Evolutionary conservation across 2,797 vertebrate genomes (phyloP).

Genomic region (Lagodon rhomboides): DNA sequence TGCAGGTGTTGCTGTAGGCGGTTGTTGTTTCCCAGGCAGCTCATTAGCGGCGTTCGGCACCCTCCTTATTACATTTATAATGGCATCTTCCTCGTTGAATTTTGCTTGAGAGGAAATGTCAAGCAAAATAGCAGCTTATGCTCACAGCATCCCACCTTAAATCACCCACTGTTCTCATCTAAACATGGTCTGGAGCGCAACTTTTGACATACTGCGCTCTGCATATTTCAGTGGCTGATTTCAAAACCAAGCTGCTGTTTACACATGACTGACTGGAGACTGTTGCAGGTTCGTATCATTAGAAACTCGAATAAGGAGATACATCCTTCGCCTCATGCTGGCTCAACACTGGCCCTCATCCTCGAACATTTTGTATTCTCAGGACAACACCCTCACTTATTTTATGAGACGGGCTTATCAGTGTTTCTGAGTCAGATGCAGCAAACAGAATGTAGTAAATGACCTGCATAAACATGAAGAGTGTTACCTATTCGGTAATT

Average conservation of each 20-base stretch:
- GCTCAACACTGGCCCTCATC: background rate
- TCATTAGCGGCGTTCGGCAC: conserved; percentile 64
- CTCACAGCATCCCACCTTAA: conserved; percentile 6
- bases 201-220: conserved; percentile 1
- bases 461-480: conserved; percentile 26
- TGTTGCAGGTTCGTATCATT: conserved; percentile 1
- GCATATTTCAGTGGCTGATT: conserved; percentile 31
- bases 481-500: conserved; percentile 26
- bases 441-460: conserved; percentile 39
- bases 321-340: background rate
- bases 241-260: conserved; percentile 22
- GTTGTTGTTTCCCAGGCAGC: conserved; percentile 66
- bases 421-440: conserved; percentile 13
- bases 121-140: conserved; percentile 28
- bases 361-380: conserved; percentile 3
- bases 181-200: conserved; percentile 18
- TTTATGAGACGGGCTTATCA: conserved; percentile 27
- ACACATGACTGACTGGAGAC: background rate
- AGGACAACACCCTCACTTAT: conserved; percentile 8
- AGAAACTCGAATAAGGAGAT: background rate
- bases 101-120: conserved; percentile 51
- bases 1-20: conserved; percentile 58
- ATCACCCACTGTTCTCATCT: conserved; percentile 30
- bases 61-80: conserved; percentile 58
- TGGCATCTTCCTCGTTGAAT: conserved; percentile 47